phyloP scores from a whole-genome alignment of 2,888 invertebrate genomes.

The Thymelicus acteon region DNA sequence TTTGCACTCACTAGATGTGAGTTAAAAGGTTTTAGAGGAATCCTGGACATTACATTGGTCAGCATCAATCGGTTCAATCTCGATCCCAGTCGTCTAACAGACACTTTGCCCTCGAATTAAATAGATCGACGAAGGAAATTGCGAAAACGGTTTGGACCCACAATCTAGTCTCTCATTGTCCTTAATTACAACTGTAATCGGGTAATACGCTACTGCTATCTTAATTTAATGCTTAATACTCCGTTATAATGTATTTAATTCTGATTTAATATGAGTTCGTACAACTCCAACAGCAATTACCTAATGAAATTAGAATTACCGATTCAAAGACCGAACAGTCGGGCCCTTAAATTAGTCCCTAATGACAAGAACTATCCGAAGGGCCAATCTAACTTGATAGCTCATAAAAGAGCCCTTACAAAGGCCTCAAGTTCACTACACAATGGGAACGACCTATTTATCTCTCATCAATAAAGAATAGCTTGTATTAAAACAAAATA shows the following conservation, averaged over 20 bases:
- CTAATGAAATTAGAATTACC: not conserved
- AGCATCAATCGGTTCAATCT: no score
- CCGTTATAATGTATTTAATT: not conserved
- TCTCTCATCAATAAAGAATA: not conserved
- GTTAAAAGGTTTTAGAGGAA: no score
- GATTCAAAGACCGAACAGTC: not conserved
- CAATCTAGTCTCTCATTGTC: not conserved
- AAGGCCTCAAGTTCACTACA: not conserved
- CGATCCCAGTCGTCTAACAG: no score
- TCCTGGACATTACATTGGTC: no score
- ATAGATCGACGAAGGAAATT: not conserved
- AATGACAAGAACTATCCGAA: slow-evolving; percentile 12
- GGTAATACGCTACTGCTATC: not conserved
- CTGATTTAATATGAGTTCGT: not conserved
- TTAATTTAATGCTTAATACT: slow-evolving; percentile 1
- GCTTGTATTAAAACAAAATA: not conserved
- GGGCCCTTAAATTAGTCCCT: slow-evolving; percentile 5
- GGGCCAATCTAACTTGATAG: slow-evolving; percentile 6
- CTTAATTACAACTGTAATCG: not conserved
- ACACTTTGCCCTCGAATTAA: not conserved
- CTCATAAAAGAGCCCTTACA: slow-evolving; percentile 1
- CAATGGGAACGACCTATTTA: not conserved
- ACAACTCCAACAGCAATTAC: not conserved
- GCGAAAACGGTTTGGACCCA: not conserved
- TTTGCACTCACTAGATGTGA: no score